A percentile compares a stretch with the other conserved stretches of the same genome.
phyloP scores from a whole-genome alignment of 1,140 invertebrate species.

The Oryzaephilus surinamensis region DNA sequence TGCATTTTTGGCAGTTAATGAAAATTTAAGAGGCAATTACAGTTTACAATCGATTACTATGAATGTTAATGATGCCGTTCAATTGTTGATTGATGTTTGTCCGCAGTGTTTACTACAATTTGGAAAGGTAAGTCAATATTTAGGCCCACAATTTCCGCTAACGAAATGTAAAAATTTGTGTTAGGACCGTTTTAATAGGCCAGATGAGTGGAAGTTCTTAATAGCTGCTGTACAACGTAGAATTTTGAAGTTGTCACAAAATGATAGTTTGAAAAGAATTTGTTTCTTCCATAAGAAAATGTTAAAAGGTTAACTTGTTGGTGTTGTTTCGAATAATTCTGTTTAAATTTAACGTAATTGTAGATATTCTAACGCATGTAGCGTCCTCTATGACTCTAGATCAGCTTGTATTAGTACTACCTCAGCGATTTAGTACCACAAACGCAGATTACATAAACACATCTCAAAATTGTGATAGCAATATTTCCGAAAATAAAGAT shows the following conservation, averaged over 20 bases:
- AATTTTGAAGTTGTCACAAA: slow-evolving; percentile 32
- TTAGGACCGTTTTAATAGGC: slow-evolving; percentile 41
- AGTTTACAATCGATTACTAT: slow-evolving; percentile 29
- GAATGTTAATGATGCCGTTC: slow-evolving; percentile 27
- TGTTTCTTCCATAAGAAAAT: slow-evolving; percentile 40
- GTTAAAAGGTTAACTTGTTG: slow-evolving; percentile 38
- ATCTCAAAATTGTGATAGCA: slow-evolving; percentile 2
- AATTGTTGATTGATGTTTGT: slow-evolving; percentile 41
- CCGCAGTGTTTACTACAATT: slow-evolving; percentile 46
- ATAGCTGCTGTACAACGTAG: slow-evolving; percentile 39
- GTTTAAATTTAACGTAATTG: no score
- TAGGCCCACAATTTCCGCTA: not conserved
- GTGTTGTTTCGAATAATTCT: not conserved
- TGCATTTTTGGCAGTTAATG: slow-evolving; percentile 28
- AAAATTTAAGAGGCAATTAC: slow-evolving; percentile 25
- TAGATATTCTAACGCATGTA: slow-evolving; percentile 41
- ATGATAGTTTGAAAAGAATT: slow-evolving; percentile 33
- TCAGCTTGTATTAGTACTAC: slow-evolving; percentile 39
- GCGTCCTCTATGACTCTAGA: slow-evolving; percentile 40
- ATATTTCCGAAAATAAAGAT: no score
- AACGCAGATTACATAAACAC: slow-evolving; percentile 1
- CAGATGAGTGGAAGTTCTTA: slow-evolving; percentile 43
- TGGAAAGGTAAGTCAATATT: slow-evolving; percentile 40
- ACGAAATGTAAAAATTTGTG: no score
- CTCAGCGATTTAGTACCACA: slow-evolving; percentile 33